Percentiles rank a stretch among this genome's conserved stretches.
Evolutionary conservation across 2,797 vertebrate genomes (phyloP).

Genomic region (Australoheros facetus): DNA sequence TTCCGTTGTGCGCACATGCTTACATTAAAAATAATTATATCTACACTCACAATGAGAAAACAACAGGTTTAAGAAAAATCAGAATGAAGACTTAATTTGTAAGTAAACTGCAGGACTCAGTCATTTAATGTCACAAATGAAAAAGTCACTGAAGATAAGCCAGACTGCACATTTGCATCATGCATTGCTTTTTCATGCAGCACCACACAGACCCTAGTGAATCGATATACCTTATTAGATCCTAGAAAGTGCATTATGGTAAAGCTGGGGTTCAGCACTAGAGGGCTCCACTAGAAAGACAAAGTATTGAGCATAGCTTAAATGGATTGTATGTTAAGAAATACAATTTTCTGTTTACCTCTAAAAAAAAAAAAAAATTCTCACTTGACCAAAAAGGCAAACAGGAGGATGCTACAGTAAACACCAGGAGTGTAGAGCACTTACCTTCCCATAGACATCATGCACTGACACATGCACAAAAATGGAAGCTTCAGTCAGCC

Average conservation of each 20-base stretch:
- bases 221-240: slow-evolving; percentile 93
- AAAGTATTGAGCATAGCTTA: slow-evolving; percentile 72
- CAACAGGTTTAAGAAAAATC: neutral
- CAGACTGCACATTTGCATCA: slow-evolving; percentile 59
- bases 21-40: neutral
- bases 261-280: slow-evolving; percentile 99
- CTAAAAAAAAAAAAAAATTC: neutral
- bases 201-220: slow-evolving; percentile 70
- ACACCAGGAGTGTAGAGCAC: neutral
- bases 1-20: slow-evolving; percentile 35
- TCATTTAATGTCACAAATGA: slow-evolving; percentile 41
- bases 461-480: slow-evolving; percentile 97
- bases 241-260: slow-evolving; percentile 99
- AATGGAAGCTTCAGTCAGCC: slow-evolving; percentile 95
- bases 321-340: slow-evolving; percentile 33
- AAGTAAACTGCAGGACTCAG: slow-evolving; percentile 16
- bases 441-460: slow-evolving; percentile 96
- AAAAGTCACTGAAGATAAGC: slow-evolving; percentile 16
- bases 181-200: slow-evolving; percentile 80
- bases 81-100: slow-evolving; percentile 3
- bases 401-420: neutral
- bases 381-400: neutral
- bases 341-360: slow-evolving; percentile 28
- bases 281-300: slow-evolving; percentile 96
- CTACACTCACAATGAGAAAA: slow-evolving; percentile 8